Conservation (phyloP, 2,888 invertebrate genomes). For the Cremastinae sp. region DNA sequence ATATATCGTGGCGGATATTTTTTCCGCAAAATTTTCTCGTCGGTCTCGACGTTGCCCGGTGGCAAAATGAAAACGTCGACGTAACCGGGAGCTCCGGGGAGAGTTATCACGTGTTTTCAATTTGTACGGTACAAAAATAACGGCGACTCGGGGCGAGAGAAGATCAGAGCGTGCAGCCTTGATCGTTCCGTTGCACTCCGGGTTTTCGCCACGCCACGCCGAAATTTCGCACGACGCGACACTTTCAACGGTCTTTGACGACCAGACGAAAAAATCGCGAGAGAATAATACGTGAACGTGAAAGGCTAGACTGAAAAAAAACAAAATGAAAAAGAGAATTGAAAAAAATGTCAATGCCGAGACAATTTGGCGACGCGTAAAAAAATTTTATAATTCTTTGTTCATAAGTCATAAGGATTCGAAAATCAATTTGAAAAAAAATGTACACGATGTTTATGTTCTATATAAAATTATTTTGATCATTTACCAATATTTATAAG, state of each 20-base stretch:
- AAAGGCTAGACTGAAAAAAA: constrained; percentile 2
- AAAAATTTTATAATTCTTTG: too few relatives aligned
- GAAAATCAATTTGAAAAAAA: too few relatives aligned
- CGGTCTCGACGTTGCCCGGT: neutral
- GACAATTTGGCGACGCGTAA: too few relatives aligned
- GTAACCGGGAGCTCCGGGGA: constrained; percentile 11
- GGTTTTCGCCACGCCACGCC: constrained; percentile 27
- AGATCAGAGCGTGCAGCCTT: constrained; percentile 30
- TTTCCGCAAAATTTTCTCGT: too few relatives aligned
- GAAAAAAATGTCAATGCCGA: too few relatives aligned
- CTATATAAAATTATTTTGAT: too few relatives aligned
- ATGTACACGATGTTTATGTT: too few relatives aligned
- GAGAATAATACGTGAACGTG: constrained; percentile 7
- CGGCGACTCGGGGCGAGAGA: constrained; percentile 31
- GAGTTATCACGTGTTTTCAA: constrained; percentile 54
- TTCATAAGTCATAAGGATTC: too few relatives aligned
- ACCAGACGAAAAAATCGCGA: constrained; percentile 8
- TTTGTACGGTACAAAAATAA: constrained; percentile 55
- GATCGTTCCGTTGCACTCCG: constrained; percentile 47
- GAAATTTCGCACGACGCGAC: constrained; percentile 39
- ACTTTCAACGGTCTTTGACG: constrained; percentile 38
- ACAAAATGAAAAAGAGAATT: neutral
- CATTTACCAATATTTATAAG: too few relatives aligned
- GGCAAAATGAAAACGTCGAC: constrained; percentile 14
- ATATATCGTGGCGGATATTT: too few relatives aligned